These are phyloP conservation scores for Phragmatobia fuliginosa DNA, from an alignment of 2,888 invertebrate species.

Conservation along the genomic window DNA sequence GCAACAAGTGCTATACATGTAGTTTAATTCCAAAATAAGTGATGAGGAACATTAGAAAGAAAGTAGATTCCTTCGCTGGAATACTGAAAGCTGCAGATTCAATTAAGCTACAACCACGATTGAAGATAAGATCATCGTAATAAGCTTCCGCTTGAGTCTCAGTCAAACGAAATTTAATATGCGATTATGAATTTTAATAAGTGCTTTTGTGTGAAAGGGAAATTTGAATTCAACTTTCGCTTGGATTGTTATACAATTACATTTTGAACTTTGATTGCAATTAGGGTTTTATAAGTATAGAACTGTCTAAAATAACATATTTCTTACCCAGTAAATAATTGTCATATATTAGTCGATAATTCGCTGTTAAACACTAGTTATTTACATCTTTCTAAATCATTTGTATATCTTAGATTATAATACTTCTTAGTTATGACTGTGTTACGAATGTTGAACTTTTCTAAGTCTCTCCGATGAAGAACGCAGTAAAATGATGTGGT, in stretches of 20 bases:
- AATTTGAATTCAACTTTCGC: conserved; percentile 12
- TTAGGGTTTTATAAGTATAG: not conserved
- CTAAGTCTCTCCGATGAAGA: not conserved
- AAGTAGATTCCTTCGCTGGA: not conserved
- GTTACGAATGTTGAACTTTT: too few relatives aligned
- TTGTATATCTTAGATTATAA: too few relatives aligned
- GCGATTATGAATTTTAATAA: conserved; percentile 11
- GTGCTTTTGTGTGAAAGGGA: conserved; percentile 13
- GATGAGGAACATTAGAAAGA: not conserved
- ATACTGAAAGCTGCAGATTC: not conserved
- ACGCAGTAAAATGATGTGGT: not conserved
- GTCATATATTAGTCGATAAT: not conserved
- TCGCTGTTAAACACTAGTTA: not conserved
- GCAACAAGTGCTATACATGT: not conserved
- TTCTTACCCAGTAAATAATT: not conserved
- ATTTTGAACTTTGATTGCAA: not conserved
- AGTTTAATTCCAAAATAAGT: not conserved
- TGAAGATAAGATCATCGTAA: conserved; percentile 7
- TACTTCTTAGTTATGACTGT: not conserved
- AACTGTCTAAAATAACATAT: not conserved
- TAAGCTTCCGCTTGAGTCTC: not conserved
- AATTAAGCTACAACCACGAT: not conserved
- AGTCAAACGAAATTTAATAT: conserved; percentile 1
- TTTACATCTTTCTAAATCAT: not conserved
- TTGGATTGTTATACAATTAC: conserved; percentile 12